Conservation (phyloP, 2,888 invertebrate genomes). For the Amphimallon solstitiale region DNA sequence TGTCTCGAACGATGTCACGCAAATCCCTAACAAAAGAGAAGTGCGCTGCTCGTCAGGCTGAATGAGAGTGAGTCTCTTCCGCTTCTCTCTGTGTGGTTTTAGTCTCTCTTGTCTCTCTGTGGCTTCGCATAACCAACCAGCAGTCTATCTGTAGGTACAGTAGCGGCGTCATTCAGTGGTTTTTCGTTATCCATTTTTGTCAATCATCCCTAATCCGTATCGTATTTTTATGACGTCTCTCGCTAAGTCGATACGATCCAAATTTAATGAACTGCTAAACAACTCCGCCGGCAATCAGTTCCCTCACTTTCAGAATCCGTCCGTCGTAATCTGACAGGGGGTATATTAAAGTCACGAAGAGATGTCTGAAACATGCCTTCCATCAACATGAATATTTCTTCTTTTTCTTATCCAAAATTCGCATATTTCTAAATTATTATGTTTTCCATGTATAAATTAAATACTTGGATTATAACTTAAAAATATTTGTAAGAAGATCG, state of each 20-base stretch:
- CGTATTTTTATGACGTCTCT: conserved; percentile 31
- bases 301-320: conserved; percentile 9
- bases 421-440: background rate
- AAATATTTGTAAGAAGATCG: no score
- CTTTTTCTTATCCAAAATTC: background rate
- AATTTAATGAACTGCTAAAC: conserved; percentile 33
- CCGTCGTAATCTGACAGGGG: conserved; percentile 12
- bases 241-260: conserved; percentile 29
- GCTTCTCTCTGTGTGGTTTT: no score
- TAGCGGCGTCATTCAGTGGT: background rate
- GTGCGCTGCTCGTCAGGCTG: conserved; percentile 1
- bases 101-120: no score
- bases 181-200: conserved; percentile 28
- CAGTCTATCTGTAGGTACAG: no score
- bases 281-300: conserved; percentile 27
- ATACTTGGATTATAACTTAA: no score
- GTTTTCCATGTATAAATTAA: no score
- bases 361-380: conserved; percentile 15
- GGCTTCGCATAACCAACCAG: no score
- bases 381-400: background rate
- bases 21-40: conserved; percentile 13
- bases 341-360: conserved; percentile 9
- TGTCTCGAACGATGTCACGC: conserved; percentile 3
- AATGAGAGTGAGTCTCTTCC: no score
- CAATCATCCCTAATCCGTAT: conserved; percentile 30